Evolutionary conservation across 2,888 invertebrate genomes (phyloP).

Genomic region (Meganola albula): DNA sequence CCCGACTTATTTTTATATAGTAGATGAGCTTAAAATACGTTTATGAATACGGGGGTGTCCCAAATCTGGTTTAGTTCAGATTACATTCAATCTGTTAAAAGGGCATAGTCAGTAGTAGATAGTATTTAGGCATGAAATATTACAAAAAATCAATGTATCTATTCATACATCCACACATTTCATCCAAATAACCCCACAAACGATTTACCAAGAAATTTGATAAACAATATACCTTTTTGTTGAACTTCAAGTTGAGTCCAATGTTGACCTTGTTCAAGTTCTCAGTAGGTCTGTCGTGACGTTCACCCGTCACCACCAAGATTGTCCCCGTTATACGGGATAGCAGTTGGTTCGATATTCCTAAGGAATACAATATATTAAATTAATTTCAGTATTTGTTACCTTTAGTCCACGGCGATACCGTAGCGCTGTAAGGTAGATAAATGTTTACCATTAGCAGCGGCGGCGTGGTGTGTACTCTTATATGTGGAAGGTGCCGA

Average conservation of each 20-base stretch:
- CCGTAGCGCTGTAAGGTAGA: background rate
- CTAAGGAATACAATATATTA: slow-evolving; percentile 43
- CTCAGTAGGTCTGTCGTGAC: slow-evolving; percentile 66
- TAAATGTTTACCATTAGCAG: slow-evolving; percentile 67
- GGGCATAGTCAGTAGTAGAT: too few relatives aligned
- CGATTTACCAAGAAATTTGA: too few relatives aligned
- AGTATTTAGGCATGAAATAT: too few relatives aligned
- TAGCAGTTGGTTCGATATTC: slow-evolving; percentile 83
- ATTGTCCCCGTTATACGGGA: slow-evolving; percentile 93
- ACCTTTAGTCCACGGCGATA: background rate
- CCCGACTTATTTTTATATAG: too few relatives aligned
- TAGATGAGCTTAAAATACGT: too few relatives aligned
- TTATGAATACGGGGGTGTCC: too few relatives aligned
- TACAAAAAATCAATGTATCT: too few relatives aligned
- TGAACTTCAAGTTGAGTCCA: slow-evolving; percentile 94
- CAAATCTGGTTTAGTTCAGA: too few relatives aligned
- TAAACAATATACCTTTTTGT: slow-evolving; percentile 80
- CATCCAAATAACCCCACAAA: too few relatives aligned
- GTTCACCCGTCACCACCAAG: slow-evolving; percentile 78
- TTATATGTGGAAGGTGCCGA: slow-evolving; percentile 63
- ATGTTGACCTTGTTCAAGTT: slow-evolving; percentile 82
- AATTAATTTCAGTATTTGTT: background rate
- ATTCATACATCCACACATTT: too few relatives aligned
- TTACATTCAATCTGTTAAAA: too few relatives aligned
- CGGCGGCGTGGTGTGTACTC: slow-evolving; percentile 76